Conservation (phyloP, 2,888 invertebrate genomes). For the Polydrusus pterygomalis region DNA sequence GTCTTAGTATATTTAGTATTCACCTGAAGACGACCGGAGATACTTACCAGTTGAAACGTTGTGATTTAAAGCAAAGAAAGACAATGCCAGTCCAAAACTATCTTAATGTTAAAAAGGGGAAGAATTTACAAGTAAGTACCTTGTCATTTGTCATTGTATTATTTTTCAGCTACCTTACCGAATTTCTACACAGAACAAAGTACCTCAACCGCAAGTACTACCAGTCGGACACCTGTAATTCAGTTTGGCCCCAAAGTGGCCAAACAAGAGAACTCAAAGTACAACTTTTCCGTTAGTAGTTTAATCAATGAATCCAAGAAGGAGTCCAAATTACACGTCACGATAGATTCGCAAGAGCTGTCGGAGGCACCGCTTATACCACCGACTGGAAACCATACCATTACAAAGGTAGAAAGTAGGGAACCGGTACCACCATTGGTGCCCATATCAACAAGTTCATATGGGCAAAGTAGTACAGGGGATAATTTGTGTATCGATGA, state of each 20-base stretch:
- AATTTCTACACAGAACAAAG: constrained; percentile 65
- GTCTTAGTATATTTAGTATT: too few relatives aligned
- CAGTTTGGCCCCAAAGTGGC: constrained; percentile 68
- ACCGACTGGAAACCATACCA: constrained; percentile 26
- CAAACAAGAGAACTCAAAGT: constrained; percentile 62
- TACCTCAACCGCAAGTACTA: constrained; percentile 53
- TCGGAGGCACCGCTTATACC: constrained; percentile 62
- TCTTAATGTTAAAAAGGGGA: too few relatives aligned
- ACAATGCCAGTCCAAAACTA: too few relatives aligned
- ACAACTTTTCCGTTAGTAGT: constrained; percentile 65
- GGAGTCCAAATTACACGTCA: constrained; percentile 62
- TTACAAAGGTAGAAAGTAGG: constrained; percentile 34
- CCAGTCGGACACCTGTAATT: constrained; percentile 68
- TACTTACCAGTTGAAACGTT: too few relatives aligned
- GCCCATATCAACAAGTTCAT: constrained; percentile 65
- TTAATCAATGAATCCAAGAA: constrained; percentile 57
- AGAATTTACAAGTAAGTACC: too few relatives aligned
- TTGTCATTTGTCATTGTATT: too few relatives aligned
- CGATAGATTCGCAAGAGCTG: constrained; percentile 61
- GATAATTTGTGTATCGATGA: constrained; percentile 72
- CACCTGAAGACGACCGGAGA: too few relatives aligned
- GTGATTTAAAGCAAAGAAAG: too few relatives aligned
- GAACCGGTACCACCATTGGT: constrained; percentile 66
- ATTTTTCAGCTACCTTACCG: constrained; percentile 57
- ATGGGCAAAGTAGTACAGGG: constrained; percentile 63